These are phyloP conservation scores for Andrena chrysosceles DNA, from an alignment of 2,888 invertebrate species.

Conservation along the genomic window DNA sequence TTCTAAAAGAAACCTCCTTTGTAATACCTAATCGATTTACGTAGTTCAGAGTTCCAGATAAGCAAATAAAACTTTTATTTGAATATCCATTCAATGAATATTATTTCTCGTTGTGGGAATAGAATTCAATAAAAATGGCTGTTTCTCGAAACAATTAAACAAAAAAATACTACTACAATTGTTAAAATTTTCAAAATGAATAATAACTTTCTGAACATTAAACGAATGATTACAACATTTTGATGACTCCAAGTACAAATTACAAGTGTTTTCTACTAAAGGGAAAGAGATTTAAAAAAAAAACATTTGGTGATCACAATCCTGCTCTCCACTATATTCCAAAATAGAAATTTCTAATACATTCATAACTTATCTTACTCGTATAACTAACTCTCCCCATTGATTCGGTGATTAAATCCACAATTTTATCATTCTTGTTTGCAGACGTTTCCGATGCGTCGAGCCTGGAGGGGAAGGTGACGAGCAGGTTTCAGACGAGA, in stretches of 20 bases:
- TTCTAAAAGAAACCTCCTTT: slow-evolving; percentile 1
- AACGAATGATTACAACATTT: no score
- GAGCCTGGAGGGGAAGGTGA: slow-evolving; percentile 75
- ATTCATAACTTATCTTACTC: background rate
- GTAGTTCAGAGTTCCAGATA: background rate
- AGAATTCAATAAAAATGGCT: background rate
- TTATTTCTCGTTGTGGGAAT: background rate
- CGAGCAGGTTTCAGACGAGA: slow-evolving; percentile 68
- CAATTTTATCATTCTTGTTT: slow-evolving; percentile 43
- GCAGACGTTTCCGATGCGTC: slow-evolving; percentile 77
- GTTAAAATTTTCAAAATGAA: no score
- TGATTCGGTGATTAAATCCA: background rate
- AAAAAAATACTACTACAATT: no score
- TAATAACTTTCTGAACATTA: no score
- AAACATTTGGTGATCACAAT: background rate
- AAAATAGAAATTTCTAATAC: background rate
- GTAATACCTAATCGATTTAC: slow-evolving; percentile 12
- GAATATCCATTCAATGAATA: background rate
- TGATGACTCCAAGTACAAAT: background rate
- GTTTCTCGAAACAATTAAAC: no score
- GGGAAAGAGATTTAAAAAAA: background rate
- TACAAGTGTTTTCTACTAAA: background rate
- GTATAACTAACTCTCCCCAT: background rate
- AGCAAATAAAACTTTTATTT: background rate
- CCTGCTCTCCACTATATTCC: background rate